Conservation (phyloP, 1,140 invertebrate genomes). For the Coenobita brevimanus region DNA sequence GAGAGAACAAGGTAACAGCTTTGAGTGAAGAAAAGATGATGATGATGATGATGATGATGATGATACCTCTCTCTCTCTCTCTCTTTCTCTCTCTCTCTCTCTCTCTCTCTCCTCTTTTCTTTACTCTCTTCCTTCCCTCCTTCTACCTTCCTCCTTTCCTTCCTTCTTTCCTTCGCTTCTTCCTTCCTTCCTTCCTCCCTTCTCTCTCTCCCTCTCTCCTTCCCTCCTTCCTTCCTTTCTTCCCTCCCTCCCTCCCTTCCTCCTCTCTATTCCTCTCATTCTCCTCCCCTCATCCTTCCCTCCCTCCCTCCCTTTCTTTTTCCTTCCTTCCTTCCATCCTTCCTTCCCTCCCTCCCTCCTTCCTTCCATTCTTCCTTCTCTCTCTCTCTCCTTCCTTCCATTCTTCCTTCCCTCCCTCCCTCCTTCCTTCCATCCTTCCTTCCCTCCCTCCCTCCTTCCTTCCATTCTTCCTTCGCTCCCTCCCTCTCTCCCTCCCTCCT, state of each 20-base stretch:
- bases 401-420: background rate
- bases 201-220: background rate
- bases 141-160: background rate
- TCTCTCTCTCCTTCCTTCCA: too few species aligned
- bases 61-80: background rate
- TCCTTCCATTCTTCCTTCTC: too few species aligned
- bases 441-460: background rate
- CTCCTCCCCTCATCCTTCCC: background rate
- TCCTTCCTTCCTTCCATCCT: background rate
- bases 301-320: background rate
- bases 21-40: background rate
- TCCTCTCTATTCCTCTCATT: background rate
- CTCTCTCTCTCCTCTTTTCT: slow-evolving; percentile 1
- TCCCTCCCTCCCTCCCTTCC: background rate
- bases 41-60: too few species aligned
- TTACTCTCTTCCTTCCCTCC: too few species aligned
- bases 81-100: background rate
- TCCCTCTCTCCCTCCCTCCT: too few species aligned
- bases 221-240: background rate
- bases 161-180: background rate
- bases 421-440: background rate
- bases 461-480: too few species aligned
- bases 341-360: background rate
- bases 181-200: background rate
- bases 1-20: background rate